Evolutionary conservation across 2,797 vertebrate species (phyloP), one percentile per base, ranked within the genome.

Genomic region (Hybognathus amarus): DNA sequence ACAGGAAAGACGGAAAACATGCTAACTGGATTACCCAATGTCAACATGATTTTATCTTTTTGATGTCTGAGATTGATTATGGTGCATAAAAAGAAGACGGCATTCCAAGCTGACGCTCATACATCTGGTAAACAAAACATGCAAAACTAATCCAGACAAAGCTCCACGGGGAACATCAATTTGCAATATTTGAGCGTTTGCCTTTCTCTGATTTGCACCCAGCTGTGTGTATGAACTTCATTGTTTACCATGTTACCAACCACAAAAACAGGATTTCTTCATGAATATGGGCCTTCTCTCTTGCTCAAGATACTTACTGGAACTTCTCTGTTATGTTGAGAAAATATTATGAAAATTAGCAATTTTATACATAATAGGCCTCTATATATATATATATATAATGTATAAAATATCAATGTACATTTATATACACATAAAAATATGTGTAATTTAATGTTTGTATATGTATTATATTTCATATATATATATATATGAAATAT

Each of bases 1-100:
- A 66, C 24, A 42, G 42, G 42, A 54, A 33, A 64, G 64, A 68
- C 61, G 5, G 64, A 54, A 76, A 73, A 42, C 42, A 74, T 45
- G 56, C 59, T 54, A 56, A 77, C 52, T 69, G 45, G 54, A 64
- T 50, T 76, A 74, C 85, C 76, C 83, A n/a, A 50, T 79, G 50
- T 79, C 54, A 83, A 75, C 52, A 56, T 69, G 81, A 86, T 88
- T 71, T 77, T 64, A 86, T 82, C 82, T 42, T 20, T 71, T 64
- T 73, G 80, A 89, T 85, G 90, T 87, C 87, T 88, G 86, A 79
- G 66, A 68, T 56, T 81, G 83, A 87, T 83, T 47, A 45, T 75
- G 63, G 61, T 24, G 77, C 10, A 77, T 80, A 59, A 80, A 68
- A 84, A 68, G 54, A 85, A 52, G 47, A 80, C 24, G 67, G 76